A percentile compares a stretch with the other conserved stretches of the same genome.
Conservation (phyloP, 2,888 invertebrate genomes). For the Caprella mutica region DNA sequence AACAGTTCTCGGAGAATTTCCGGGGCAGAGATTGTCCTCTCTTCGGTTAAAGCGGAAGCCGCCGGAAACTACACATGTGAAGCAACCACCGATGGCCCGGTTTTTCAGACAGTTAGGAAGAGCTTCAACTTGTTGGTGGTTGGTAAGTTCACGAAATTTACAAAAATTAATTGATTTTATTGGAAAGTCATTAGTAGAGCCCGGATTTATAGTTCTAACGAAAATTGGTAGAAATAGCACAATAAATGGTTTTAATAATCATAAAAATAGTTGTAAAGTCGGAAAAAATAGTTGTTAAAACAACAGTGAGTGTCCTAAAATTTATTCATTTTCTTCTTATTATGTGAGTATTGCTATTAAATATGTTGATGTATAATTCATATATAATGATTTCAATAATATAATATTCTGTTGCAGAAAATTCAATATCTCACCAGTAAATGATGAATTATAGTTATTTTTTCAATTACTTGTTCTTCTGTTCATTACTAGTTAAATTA, state of each 20-base stretch:
- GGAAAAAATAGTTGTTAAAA: too few species aligned
- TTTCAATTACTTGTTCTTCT: not conserved
- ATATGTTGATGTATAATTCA: not conserved
- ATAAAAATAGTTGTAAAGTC: not conserved
- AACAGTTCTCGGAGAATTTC: not conserved
- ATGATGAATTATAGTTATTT: not conserved
- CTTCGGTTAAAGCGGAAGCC: not conserved
- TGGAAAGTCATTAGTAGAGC: too few species aligned
- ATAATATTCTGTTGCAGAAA: not conserved
- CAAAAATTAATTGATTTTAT: too few species aligned
- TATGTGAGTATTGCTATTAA: not conserved
- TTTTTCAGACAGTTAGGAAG: conserved; percentile 6
- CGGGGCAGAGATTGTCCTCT: conserved; percentile 9
- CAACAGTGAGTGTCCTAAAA: too few species aligned
- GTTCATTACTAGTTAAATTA: not conserved
- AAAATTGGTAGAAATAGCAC: too few species aligned
- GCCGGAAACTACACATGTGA: conserved; percentile 11
- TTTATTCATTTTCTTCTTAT: too few species aligned
- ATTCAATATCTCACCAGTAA: not conserved
- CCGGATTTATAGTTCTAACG: too few species aligned
- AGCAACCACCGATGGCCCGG: conserved; percentile 8
- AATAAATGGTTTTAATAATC: too few species aligned
- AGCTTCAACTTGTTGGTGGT: conserved; percentile 10
- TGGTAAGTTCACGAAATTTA: conserved; percentile 10
- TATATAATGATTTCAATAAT: too few species aligned